phyloP scores from a whole-genome alignment of 2,113 vertebrate genomes.

The Himantopus leucocephalus region DNA sequence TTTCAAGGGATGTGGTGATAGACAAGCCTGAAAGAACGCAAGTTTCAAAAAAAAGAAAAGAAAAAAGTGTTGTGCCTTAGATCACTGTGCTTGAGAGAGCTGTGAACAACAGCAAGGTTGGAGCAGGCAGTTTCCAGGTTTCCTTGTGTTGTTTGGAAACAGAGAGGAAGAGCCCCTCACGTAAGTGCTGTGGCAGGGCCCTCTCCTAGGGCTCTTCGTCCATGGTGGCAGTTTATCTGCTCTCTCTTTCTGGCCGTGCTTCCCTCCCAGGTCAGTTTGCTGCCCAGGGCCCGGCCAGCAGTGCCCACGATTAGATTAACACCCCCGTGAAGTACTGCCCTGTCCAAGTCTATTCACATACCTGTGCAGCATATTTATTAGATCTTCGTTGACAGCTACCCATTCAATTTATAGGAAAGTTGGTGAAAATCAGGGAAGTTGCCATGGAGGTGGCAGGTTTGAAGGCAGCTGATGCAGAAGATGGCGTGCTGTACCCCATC shows the following conservation, averaged over 20 bases:
- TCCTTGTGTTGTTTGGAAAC: neutral
- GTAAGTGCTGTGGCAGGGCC: neutral
- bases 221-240: neutral
- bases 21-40: neutral
- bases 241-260: neutral
- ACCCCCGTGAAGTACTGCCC: neutral
- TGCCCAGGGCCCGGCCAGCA: neutral
- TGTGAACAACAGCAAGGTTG: neutral
- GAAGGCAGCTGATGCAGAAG: neutral
- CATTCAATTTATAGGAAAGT: too few species aligned
- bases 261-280: neutral
- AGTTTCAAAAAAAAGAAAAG: neutral
- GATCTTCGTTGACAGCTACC: neutral
- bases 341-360: neutral
- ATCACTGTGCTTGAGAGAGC: neutral
- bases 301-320: neutral
- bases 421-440: neutral
- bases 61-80: neutral
- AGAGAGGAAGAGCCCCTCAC: neutral
- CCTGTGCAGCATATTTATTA: neutral
- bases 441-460: neutral
- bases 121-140: neutral
- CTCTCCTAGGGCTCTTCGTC: neutral
- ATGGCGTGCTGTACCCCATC: rapidly evolving
- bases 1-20: neutral